A percentile compares a stretch with the other conserved stretches of the same genome.
Evolutionary conservation across 1,140 invertebrate genomes (phyloP).

Genomic region (Episyrphus balteatus): DNA sequence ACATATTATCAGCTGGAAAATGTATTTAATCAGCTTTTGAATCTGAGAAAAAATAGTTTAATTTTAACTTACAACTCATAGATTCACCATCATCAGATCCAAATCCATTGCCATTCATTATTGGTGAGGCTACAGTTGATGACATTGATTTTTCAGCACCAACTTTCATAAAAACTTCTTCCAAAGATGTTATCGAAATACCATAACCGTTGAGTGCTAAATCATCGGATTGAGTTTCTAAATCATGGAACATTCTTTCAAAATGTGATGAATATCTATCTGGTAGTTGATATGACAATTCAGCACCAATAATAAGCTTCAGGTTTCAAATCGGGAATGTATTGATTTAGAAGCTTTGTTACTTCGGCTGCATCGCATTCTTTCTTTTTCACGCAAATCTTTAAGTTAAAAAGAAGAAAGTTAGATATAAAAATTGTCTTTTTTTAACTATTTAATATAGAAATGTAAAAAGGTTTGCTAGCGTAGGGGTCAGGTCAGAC

Average conservation of each 20-base stretch:
- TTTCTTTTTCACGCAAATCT: conserved; percentile 31
- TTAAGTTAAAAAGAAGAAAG: neutral
- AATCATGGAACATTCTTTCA: conserved; percentile 23
- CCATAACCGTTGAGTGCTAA: conserved; percentile 64
- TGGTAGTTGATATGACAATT: conserved; percentile 25
- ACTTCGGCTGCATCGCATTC: conserved; percentile 17
- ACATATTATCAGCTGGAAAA: conserved; percentile 19
- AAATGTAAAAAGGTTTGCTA: too few species aligned
- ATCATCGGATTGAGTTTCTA: conserved; percentile 16
- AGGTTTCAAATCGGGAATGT: conserved; percentile 24
- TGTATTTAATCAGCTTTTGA: neutral
- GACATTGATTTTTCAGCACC: conserved; percentile 20
- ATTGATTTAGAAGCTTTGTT: conserved; percentile 19
- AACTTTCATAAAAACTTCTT: conserved; percentile 68
- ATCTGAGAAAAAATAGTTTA: neutral
- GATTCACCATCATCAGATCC: conserved; percentile 20
- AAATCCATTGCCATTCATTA: conserved; percentile 12
- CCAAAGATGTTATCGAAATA: conserved; percentile 86
- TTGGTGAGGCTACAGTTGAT: conserved; percentile 11
- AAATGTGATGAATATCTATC: conserved; percentile 20
- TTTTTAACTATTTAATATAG: too few species aligned
- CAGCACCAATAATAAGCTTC: conserved; percentile 27
- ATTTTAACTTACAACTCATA: conserved; percentile 21
- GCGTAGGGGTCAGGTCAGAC: too few species aligned
- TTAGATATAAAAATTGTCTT: neutral